Percentiles rank a stretch among this genome's conserved stretches.
These are phyloP conservation scores for Tretioscincus oriximinensis DNA, from an alignment of 2,113 vertebrate species.

Conservation along the genomic window DNA sequence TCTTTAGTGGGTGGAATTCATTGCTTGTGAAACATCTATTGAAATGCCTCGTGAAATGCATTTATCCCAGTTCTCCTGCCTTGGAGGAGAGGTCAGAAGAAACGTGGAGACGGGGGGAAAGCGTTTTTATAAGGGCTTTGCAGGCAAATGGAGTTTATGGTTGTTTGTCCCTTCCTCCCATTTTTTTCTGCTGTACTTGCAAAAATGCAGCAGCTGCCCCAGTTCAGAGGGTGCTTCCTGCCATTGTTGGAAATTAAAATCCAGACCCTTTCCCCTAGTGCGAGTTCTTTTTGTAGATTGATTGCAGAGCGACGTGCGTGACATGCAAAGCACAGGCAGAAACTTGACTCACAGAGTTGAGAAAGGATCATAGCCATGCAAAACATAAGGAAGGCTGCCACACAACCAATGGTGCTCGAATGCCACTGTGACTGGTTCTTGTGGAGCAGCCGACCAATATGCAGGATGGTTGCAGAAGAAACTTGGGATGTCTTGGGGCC, in stretches of 20 bases:
- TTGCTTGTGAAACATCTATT: neutral
- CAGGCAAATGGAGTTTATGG: neutral
- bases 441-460: neutral
- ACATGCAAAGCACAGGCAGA: neutral
- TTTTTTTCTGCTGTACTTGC: conserved; percentile 38
- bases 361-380: neutral
- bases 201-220: conserved; percentile 45
- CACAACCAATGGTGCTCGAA: neutral
- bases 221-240: conserved; percentile 49
- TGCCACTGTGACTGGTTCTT: neutral
- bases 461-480: neutral
- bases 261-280: conserved; percentile 38
- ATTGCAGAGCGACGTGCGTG: neutral
- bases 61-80: neutral
- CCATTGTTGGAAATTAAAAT: conserved; percentile 49
- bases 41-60: neutral
- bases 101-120: neutral
- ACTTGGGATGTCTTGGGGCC: neutral
- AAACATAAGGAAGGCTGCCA: neutral
- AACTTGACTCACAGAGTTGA: neutral
- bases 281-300: conserved; percentile 43
- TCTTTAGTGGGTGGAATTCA: neutral
- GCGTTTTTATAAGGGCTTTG: neutral
- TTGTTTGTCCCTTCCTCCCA: neutral
- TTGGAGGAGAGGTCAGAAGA: neutral